Base-by-base conservation (phyloP, 2,113 vertebrate genomes). In the Hystrix cristata region DNA sequence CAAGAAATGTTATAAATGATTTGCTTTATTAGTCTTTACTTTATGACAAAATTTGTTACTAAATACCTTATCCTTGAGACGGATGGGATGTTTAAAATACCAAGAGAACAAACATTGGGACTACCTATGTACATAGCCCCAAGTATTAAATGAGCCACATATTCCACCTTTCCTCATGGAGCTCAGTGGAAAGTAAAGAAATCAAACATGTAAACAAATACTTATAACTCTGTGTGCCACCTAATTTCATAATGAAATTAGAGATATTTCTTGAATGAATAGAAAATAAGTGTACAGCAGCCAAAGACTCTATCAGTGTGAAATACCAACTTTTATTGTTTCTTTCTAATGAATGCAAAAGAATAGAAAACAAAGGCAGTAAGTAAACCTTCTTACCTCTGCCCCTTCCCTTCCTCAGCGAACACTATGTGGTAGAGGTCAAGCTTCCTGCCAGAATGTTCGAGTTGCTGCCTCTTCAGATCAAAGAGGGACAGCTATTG, bases 381-480 rank as follows among this genome's bases (percentile, higher is more conserved):
- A 34, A 51, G 1, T 78, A 31, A 25, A 0, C 1, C 31, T 60
- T 15, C 53, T 4, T 43, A 5, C 48, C 27, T 78, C 10, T 62
- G 57, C 43, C 71, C 87, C 23, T 90, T 84, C 16, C 51, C 78
- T 7, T 90, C 80, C 97, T 23, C 95, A 99, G 99, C 80, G 99
- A 99, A 79, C 99, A 99, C 98, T 99, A 99, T 19, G 96, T 99
- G 97, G 99, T 99, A 46, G 99, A 99, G 97, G 99, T 99, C 95
- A 99, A 99, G 78, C 99, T 99, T 98, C 99, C 99, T 19, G 97
- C 98, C 43, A 98, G 98, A 96, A 98, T 99, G 98, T 99, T 99
- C 98, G 99, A 99, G 97, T 97, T 98, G 1, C 98, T 99, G 55
- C 99, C 99, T 25, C 99, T 99, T 21, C 99, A 99, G 97, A 99